A percentile compares a stretch with the other conserved stretches of the same genome.
Conservation (phyloP, 2,888 invertebrate genomes). For the Eupithecia abbreviata region DNA sequence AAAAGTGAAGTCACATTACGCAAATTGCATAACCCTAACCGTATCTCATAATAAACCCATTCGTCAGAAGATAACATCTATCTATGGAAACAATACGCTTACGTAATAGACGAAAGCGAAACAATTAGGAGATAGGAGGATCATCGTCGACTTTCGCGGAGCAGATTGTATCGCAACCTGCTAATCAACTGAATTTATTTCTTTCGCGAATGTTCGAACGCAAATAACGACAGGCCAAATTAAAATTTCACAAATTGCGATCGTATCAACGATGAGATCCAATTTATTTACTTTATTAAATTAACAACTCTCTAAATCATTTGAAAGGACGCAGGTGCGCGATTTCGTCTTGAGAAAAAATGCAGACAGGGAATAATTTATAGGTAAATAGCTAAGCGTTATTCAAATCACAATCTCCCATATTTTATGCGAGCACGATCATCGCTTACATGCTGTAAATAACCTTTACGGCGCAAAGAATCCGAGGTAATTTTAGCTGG, state of each 20-base stretch:
- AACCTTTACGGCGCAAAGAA: conserved; percentile 59
- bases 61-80: conserved; percentile 74
- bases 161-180: conserved; percentile 50
- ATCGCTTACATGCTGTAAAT: conserved; percentile 57
- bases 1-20: conserved; percentile 61
- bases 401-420: conserved; percentile 50
- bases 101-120: conserved; percentile 75
- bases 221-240: conserved; percentile 56
- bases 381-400: conserved; percentile 36
- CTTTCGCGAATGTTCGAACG: conserved; percentile 40
- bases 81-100: conserved; percentile 64
- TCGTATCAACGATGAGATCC: conserved; percentile 54
- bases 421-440: conserved; percentile 59
- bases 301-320: conserved; percentile 46
- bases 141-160: conserved; percentile 67
- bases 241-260: conserved; percentile 57
- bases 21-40: conserved; percentile 68
- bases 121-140: conserved; percentile 73
- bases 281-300: conserved; percentile 50
- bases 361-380: conserved; percentile 40
- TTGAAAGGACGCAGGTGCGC: conserved; percentile 42
- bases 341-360: conserved; percentile 35
- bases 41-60: conserved; percentile 70
- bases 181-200: conserved; percentile 53
- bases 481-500: conserved; percentile 61